Conservation (phyloP, 2,888 invertebrate genomes). For the Tineola bisselliella region DNA sequence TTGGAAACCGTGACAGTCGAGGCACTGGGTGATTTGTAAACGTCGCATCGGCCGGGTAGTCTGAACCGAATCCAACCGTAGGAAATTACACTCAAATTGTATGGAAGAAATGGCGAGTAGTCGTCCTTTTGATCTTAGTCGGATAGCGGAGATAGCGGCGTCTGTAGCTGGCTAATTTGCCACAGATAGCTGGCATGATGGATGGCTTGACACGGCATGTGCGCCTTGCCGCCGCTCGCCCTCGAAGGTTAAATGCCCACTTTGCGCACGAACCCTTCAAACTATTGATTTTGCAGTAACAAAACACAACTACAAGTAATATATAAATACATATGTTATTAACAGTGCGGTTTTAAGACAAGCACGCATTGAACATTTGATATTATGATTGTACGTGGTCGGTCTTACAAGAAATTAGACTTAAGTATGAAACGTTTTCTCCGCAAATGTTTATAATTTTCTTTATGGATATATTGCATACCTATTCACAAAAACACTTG, state of each 20-base stretch:
- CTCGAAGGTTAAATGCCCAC: slow-evolving; percentile 53
- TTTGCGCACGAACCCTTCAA: slow-evolving; percentile 55
- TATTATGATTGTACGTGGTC: slow-evolving; percentile 21
- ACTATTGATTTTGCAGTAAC: slow-evolving; percentile 50
- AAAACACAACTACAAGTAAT: too few relatives aligned
- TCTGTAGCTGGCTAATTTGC: slow-evolving; percentile 55
- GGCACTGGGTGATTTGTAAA: slow-evolving; percentile 47
- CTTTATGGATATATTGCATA: slow-evolving; percentile 30
- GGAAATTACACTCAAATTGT: slow-evolving; percentile 21
- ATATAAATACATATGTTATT: neutral
- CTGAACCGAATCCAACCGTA: slow-evolving; percentile 24
- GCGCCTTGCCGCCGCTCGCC: slow-evolving; percentile 40
- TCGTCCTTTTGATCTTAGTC: slow-evolving; percentile 21
- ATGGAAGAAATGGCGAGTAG: slow-evolving; percentile 17
- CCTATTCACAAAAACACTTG: slow-evolving; percentile 27
- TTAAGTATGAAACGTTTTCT: neutral
- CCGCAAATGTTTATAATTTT: slow-evolving; percentile 32
- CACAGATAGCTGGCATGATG: slow-evolving; percentile 52
- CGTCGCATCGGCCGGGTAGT: slow-evolving; percentile 42
- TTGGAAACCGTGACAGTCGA: slow-evolving; percentile 49
- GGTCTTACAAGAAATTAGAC: slow-evolving; percentile 11
- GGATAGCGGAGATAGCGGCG: slow-evolving; percentile 31
- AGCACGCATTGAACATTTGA: neutral
- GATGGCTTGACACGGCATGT: slow-evolving; percentile 51
- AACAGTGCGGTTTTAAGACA: neutral